Evolutionary conservation across 1,140 invertebrate species (phyloP).

Genomic region (Drosophila virilis): DNA sequence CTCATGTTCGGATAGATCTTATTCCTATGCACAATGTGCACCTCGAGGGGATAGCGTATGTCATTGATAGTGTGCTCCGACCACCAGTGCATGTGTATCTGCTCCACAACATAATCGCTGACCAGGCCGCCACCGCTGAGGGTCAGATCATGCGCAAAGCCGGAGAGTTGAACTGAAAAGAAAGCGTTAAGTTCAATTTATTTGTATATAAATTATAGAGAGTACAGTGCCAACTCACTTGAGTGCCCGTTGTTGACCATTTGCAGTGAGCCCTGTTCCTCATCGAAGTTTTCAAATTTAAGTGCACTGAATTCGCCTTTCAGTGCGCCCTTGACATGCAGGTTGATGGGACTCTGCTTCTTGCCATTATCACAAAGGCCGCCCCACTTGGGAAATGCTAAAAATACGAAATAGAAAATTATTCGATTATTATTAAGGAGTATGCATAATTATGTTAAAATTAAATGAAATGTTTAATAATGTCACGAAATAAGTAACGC

Average conservation of each 20-base stretch:
- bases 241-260: constrained; percentile 85
- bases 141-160: constrained; percentile 78
- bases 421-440: neutral
- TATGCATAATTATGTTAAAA: neutral
- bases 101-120: constrained; percentile 86
- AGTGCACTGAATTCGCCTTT: constrained; percentile 78
- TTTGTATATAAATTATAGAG: neutral
- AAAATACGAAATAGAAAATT: neutral
- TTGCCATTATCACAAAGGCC: constrained; percentile 83
- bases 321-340: constrained; percentile 69
- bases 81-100: constrained; percentile 92
- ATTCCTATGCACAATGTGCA: constrained; percentile 90
- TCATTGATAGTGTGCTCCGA: constrained; percentile 90
- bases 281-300: constrained; percentile 83
- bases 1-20: constrained; percentile 86
- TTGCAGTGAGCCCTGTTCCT: constrained; percentile 62
- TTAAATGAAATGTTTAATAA: no score
- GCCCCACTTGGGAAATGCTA: constrained; percentile 84
- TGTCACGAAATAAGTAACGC: no score
- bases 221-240: constrained; percentile 68
- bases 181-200: constrained; percentile 1
- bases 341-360: constrained; percentile 85
- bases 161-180: constrained; percentile 84
- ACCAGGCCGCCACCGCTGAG: constrained; percentile 85
- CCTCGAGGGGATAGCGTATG: constrained; percentile 86